Percentiles rank a stretch among this genome's conserved stretches.
Evolutionary conservation across 2,113 vertebrate species (phyloP).

Genomic region (Zosterops japonicus): DNA sequence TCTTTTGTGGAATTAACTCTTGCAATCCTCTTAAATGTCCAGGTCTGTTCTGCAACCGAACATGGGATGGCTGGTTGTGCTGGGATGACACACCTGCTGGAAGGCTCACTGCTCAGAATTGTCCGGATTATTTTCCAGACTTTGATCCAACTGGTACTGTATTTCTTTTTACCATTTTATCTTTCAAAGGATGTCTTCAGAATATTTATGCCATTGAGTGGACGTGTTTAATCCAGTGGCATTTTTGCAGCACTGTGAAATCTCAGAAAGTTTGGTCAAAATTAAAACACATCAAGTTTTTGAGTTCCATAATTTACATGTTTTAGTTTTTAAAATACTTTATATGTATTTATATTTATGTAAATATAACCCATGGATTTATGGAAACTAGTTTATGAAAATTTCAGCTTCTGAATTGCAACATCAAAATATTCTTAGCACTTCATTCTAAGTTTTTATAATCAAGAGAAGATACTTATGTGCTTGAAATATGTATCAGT

Average conservation of each 20-base stretch:
- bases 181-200: not conserved
- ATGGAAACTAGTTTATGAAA: not conserved
- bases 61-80: conserved; percentile 94
- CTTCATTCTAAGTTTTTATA: not conserved
- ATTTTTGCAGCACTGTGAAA: not conserved
- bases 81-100: conserved; percentile 91
- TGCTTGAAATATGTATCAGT: not conserved
- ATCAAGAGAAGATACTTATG: not conserved
- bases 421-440: not conserved
- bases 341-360: not conserved
- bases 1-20: not conserved
- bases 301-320: not conserved
- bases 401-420: not conserved
- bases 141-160: conserved; percentile 89
- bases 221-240: not conserved
- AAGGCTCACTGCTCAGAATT: conserved; percentile 78
- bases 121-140: conserved; percentile 91
- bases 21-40: not conserved
- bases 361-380: not conserved
- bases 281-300: not conserved
- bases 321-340: not conserved
- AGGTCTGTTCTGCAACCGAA: conserved; percentile 85
- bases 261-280: not conserved
- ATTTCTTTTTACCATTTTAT: not conserved
- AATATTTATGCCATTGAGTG: not conserved